Evolutionary conservation across 1,140 invertebrate species (phyloP).

Genomic region (Radopholus similis): DNA sequence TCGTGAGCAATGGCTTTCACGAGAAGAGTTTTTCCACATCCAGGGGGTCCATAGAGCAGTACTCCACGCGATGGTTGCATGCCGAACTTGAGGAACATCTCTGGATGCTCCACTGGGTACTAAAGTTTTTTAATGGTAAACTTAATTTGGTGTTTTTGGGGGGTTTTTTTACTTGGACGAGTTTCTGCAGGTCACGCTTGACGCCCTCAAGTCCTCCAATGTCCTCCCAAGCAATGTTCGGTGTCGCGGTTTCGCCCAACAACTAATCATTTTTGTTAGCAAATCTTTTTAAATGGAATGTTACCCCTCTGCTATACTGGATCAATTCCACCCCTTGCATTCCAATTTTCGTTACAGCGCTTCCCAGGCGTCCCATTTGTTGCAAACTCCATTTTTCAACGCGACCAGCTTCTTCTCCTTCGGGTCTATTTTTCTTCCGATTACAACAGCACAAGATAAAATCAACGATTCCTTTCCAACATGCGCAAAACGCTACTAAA

Average conservation of each 20-base stretch:
- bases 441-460: too few species aligned
- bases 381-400: too few species aligned
- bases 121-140: conserved; percentile 61
- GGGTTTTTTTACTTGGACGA: conserved; percentile 30
- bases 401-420: too few species aligned
- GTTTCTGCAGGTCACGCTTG: conserved; percentile 66
- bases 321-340: too few species aligned
- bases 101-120: conserved; percentile 99
- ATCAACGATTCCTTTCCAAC: too few species aligned
- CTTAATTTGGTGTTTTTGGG: background rate
- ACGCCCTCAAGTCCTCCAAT: conserved; percentile 94
- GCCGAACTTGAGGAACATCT: conserved; percentile 99
- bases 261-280: too few species aligned
- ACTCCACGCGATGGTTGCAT: conserved; percentile 99
- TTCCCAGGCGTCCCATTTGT: too few species aligned
- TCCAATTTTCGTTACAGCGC: too few species aligned
- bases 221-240: conserved; percentile 93
- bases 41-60: conserved; percentile 79
- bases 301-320: too few species aligned
- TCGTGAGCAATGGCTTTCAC: conserved; percentile 99
- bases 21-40: conserved; percentile 91
- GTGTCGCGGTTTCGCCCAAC: conserved; percentile 95
- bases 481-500: too few species aligned
- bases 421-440: too few species aligned
- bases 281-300: too few species aligned